Percentiles rank a stretch among this genome's conserved stretches.
phyloP scores from a whole-genome alignment of 2,797 vertebrate species.

The Picus viridis region DNA sequence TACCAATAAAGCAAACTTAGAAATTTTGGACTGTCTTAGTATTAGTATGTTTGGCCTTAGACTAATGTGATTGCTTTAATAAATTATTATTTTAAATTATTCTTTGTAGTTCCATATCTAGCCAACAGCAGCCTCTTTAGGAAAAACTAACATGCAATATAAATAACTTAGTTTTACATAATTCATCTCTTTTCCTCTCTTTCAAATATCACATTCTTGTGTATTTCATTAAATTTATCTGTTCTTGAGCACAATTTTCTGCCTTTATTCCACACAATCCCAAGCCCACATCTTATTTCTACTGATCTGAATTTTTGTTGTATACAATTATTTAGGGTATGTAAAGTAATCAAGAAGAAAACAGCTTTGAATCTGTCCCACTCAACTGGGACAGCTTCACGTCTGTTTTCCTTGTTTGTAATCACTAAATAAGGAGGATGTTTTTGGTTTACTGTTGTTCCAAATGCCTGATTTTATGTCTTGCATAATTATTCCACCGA shows the following conservation, averaged over 20 bases:
- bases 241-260: background rate
- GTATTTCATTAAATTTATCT: background rate
- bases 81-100: background rate
- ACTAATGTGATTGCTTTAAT: background rate
- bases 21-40: background rate
- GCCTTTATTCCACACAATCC: background rate
- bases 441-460: background rate
- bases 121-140: background rate
- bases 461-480: background rate
- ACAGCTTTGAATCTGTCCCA: background rate
- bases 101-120: background rate
- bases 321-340: background rate
- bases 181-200: background rate
- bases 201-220: background rate
- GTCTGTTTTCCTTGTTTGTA: background rate
- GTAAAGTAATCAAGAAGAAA: background rate
- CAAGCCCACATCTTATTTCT: background rate
- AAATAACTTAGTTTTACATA: background rate
- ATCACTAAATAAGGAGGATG: background rate
- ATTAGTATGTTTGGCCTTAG: background rate
- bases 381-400: background rate
- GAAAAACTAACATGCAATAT: background rate
- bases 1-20: background rate
- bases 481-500: background rate
- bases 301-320: background rate